Evolutionary conservation across 1,140 invertebrate species (phyloP), one percentile per base, ranked within the genome.

Genomic region (Diploscapter pachys): DNA sequence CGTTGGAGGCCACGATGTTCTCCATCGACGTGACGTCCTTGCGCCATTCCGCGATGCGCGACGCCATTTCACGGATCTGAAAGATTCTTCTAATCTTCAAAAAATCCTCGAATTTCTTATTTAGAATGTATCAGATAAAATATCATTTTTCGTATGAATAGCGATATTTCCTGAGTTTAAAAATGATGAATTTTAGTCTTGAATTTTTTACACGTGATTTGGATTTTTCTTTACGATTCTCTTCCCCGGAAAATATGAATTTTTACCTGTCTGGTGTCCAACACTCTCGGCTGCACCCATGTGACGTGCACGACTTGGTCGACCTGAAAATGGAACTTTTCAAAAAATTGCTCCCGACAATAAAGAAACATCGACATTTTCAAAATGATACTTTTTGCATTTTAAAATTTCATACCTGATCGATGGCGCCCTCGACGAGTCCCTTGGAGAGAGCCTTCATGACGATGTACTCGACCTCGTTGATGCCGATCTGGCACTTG

Each of bases 381-480:
- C 63, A 5, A 64, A 9, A 13, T 5, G 5, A 13, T 31, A 9
- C 31, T 64, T 64, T 50, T 11, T 11, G 11, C 1, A 48, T 48
- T 48, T 0, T 8, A 0, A 5, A 8, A 64, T 94, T 31, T 31
- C 31, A 31, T 31, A 31, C 31, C 88, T 98, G 93, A 89, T 99
- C 95, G 80, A 99, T 98, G 64, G 91, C 91, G 53, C 96, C 96
- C 76, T 91, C 91, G 3, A 99, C 93, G 0, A 99, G 89, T 63
- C 92, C 93, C 80, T 97, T 91, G n/a, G 94, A 93, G 51, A 99
- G 86, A 0, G 96, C 96, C 87, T 97, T 96, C 96, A 99, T 99
- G 3, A 98, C 93, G 8, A 98, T 88, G 73, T 96, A 88, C 86
- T 99, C 96, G 48, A 99, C 66, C 50, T 74, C 73, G 79, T 87